Conservation (phyloP, 2,113 vertebrate species). For the Ginglymostoma cirratum region DNA sequence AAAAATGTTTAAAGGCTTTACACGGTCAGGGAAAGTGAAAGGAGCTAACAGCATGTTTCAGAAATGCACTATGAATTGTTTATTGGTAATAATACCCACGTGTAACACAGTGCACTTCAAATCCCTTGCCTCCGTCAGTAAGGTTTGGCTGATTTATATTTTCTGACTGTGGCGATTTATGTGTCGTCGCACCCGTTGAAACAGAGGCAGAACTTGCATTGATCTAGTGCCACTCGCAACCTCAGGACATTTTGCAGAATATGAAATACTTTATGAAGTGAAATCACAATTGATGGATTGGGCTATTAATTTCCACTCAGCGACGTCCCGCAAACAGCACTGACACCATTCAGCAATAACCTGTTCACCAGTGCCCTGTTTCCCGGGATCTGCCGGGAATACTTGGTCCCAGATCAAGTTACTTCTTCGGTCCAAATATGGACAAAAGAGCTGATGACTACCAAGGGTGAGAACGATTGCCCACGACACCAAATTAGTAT, state of each 20-base stretch:
- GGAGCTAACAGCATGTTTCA: background rate
- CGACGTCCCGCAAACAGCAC: background rate
- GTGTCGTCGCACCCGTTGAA: background rate
- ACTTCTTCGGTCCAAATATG: too few relatives aligned
- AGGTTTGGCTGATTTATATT: background rate
- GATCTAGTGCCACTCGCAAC: background rate
- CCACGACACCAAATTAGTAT: too few relatives aligned
- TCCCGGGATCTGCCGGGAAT: too few relatives aligned
- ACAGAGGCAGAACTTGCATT: background rate
- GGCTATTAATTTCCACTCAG: background rate
- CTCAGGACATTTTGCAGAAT: background rate
- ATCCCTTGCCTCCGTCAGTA: background rate
- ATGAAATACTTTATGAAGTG: background rate
- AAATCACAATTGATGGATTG: background rate
- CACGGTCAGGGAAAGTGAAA: background rate
- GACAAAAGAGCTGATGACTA: too few relatives aligned
- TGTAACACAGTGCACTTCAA: background rate
- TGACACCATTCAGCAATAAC: background rate
- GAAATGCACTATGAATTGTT: background rate
- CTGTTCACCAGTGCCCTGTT: too few relatives aligned
- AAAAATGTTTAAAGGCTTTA: background rate
- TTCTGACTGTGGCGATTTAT: background rate
- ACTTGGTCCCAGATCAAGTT: too few relatives aligned
- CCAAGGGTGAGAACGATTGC: too few relatives aligned
- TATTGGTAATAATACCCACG: background rate